These are phyloP conservation scores for Pachliopta kotzebuea DNA, from an alignment of 2,888 invertebrate species.

Conservation along the genomic window DNA sequence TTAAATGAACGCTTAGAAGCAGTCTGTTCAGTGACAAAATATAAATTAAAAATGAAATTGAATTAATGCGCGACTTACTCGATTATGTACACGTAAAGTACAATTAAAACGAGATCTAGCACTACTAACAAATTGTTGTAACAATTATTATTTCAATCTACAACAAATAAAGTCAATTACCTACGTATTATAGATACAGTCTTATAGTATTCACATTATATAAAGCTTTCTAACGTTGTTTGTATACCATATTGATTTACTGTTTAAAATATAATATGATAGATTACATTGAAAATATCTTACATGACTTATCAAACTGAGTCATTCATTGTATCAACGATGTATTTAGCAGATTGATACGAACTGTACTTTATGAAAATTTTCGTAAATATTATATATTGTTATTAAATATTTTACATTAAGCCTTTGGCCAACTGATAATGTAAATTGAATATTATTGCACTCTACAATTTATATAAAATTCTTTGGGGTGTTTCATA, in stretches of 20 bases:
- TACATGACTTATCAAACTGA: slow-evolving; percentile 16
- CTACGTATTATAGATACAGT: slow-evolving; percentile 55
- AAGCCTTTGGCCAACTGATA: slow-evolving; percentile 69
- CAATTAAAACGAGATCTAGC: slow-evolving; percentile 73
- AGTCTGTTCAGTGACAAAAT: slow-evolving; percentile 21
- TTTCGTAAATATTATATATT: slow-evolving; percentile 33
- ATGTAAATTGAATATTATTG: slow-evolving; percentile 59
- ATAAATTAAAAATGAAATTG: slow-evolving; percentile 22
- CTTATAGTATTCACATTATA: slow-evolving; percentile 60
- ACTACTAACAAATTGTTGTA: slow-evolving; percentile 57
- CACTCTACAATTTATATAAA: slow-evolving; percentile 55
- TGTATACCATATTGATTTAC: slow-evolving; percentile 10
- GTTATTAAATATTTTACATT: slow-evolving; percentile 33
- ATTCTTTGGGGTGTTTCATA: slow-evolving; percentile 52
- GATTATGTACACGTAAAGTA: slow-evolving; percentile 40
- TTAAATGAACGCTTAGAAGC: slow-evolving; percentile 28
- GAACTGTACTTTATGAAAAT: slow-evolving; percentile 46
- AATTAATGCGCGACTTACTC: slow-evolving; percentile 40
- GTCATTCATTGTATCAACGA: slow-evolving; percentile 40
- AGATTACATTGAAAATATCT: slow-evolving; percentile 14
- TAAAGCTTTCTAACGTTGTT: slow-evolving; percentile 39
- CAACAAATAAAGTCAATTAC: slow-evolving; percentile 45
- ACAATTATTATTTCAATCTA: slow-evolving; percentile 51
- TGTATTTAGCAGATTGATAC: slow-evolving; percentile 38
- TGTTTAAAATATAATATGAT: slow-evolving; percentile 15